These are phyloP conservation scores for Gortyna flavago DNA, from an alignment of 2,888 invertebrate genomes.

Conservation along the genomic window DNA sequence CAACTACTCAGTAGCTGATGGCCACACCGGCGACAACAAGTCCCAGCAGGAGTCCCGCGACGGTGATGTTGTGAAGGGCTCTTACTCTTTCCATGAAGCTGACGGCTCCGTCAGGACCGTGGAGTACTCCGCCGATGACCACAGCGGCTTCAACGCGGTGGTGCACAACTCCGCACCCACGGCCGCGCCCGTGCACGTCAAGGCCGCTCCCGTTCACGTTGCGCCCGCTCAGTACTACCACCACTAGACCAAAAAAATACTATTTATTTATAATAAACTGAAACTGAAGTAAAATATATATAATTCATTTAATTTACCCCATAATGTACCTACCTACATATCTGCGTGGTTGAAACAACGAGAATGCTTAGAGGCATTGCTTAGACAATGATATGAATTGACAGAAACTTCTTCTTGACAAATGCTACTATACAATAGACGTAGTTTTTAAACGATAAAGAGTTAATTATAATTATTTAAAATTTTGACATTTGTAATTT, in stretches of 20 bases:
- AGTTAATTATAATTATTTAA: no score
- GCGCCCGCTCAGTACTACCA: slow-evolving; percentile 72
- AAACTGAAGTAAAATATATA: neutral
- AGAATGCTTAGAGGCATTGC: no score
- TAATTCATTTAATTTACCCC: neutral
- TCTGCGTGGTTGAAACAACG: neutral
- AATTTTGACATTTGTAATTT: no score
- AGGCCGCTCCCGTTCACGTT: slow-evolving; percentile 64
- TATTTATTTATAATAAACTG: slow-evolving; percentile 35
- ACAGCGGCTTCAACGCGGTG: slow-evolving; percentile 87
- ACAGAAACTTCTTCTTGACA: no score
- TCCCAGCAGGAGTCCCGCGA: slow-evolving; percentile 88
- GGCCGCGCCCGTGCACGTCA: slow-evolving; percentile 63
- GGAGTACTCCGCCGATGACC: slow-evolving; percentile 89
- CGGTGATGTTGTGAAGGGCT: slow-evolving; percentile 89
- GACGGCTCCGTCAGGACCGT: slow-evolving; percentile 90
- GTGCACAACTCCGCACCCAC: slow-evolving; percentile 79
- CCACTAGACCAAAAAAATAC: slow-evolving; percentile 60
- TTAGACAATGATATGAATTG: no score
- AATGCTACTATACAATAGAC: no score
- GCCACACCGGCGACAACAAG: slow-evolving; percentile 90
- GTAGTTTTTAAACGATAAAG: no score
- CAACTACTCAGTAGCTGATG: slow-evolving; percentile 89
- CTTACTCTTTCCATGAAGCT: slow-evolving; percentile 89
- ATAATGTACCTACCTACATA: neutral